A percentile compares a stretch with the other conserved stretches of the same genome.
These are phyloP conservation scores for Melanogrammus aeglefinus DNA, from an alignment of 2,797 vertebrate species.

Conservation along the genomic window DNA sequence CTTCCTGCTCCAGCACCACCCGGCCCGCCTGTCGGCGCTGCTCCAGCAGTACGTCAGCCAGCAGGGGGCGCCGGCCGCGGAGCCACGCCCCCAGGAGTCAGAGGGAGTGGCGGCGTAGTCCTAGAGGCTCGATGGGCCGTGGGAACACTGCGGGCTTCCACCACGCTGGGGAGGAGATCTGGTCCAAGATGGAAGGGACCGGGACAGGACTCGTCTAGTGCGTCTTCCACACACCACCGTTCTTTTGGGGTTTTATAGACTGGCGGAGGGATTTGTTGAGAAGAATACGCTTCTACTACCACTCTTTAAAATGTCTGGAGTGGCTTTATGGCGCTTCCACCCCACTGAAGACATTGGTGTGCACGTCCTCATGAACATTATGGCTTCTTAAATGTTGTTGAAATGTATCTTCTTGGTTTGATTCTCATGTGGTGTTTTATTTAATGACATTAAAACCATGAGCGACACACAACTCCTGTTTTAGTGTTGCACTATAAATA, in stretches of 20 bases:
- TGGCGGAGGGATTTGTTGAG: background rate
- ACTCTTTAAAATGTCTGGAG: background rate
- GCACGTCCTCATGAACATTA: background rate
- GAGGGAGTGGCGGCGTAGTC: background rate
- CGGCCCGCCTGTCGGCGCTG: constrained; percentile 73
- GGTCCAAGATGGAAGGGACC: background rate
- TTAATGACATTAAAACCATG: constrained; percentile 8
- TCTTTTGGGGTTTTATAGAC: background rate
- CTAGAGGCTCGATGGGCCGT: background rate
- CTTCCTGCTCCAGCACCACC: constrained; percentile 76
- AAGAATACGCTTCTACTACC: background rate
- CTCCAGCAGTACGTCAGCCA: constrained; percentile 80
- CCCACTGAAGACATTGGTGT: background rate
- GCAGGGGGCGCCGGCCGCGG: constrained; percentile 52
- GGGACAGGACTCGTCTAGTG: background rate
- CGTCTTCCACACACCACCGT: background rate
- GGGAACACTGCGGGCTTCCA: background rate
- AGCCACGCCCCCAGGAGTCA: constrained; percentile 20
- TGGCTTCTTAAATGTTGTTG: background rate
- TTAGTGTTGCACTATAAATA: background rate
- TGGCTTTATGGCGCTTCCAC: background rate
- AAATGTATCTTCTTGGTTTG: background rate
- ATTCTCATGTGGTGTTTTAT: background rate
- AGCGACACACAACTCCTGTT: background rate
- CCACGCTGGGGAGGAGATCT: background rate